A percentile compares a stretch with the other conserved stretches of the same genome.
Conservation (phyloP, 2,888 invertebrate genomes). For the Hoplodrina ambigua region DNA sequence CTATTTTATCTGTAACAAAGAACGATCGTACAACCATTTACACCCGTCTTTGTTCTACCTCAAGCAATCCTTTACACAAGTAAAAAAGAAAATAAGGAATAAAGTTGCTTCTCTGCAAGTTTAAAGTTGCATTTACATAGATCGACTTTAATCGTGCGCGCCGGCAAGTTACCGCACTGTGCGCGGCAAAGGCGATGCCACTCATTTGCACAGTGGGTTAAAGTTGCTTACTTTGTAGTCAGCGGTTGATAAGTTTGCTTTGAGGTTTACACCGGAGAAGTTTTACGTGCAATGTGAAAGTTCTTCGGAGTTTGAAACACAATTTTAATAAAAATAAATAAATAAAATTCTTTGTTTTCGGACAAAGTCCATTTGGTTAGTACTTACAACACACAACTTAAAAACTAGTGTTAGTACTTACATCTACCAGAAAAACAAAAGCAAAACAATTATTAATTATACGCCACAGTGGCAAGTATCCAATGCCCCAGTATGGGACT, state of each 20-base stretch:
- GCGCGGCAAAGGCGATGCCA: slow-evolving; percentile 21
- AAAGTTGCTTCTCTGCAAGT: slow-evolving; percentile 25
- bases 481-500: too few species aligned
- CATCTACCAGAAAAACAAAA: too few species aligned
- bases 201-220: slow-evolving; percentile 26
- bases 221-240: slow-evolving; percentile 50
- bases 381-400: too few species aligned
- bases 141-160: slow-evolving; percentile 47
- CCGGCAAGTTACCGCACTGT: slow-evolving; percentile 15
- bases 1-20: slow-evolving; percentile 21
- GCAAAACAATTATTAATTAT: too few species aligned
- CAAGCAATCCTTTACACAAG: slow-evolving; percentile 13
- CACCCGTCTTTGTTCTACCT: slow-evolving; percentile 2
- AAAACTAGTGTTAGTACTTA: too few species aligned
- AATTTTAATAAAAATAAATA: neutral
- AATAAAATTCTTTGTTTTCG: too few species aligned
- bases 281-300: neutral
- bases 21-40: neutral
- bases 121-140: slow-evolving; percentile 49
- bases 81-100: slow-evolving; percentile 37
- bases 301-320: neutral
- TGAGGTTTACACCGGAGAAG: neutral
- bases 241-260: slow-evolving; percentile 12
- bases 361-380: too few species aligned
- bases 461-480: too few species aligned